Base-by-base conservation (phyloP, 2,113 vertebrate species). In the Hylia prasina region DNA sequence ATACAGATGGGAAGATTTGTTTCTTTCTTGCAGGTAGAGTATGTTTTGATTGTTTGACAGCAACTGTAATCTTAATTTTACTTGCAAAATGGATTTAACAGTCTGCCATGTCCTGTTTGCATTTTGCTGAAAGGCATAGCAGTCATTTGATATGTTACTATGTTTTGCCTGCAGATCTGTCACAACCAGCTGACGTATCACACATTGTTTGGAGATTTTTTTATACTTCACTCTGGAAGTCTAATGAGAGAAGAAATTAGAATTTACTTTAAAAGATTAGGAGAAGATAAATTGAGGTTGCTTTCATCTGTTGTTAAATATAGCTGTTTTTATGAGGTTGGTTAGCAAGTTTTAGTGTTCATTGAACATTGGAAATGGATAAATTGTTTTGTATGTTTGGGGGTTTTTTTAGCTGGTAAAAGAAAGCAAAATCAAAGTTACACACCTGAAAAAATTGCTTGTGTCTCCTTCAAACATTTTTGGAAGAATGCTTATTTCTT, bases 1-100 rank as follows among this genome's bases (percentile, higher is more conserved):
- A 99, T 99, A 97, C 99, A 99, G 87, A 99, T 99, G 99, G 99
- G 99, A 79, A 98, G 99, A 97, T 99, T 99, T 95, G 98, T 99
- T 97, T 99, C 99, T n/a, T 99, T 99, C 83, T 97, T 99, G 71
- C 99, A 99, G 99, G 99, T 99, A 97, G 31, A 33, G 75, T 93
- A 57, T 72, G 24, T 78, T 65, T 57, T 54, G 7, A 4, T 71
- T 77, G 23, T 48, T 54, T 76, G 21, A 37, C 24, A 75, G 33
- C 25, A 71, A 18, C 71, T 94, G 9, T 33, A 45, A 24, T 53
- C 10, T 65, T 77, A 71, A 78, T 94, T 90, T 78, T 70, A 66
- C 61, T 77, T 95, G 42, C 60, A 47, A 68, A 91, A 7, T 73
- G 31, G 47, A 50, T 66, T 86, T 79, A 60, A 33, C 31, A 60